These are phyloP conservation scores for Cataglyphis albicans DNA, from an alignment of 2,888 invertebrate species.

Conservation along the genomic window DNA sequence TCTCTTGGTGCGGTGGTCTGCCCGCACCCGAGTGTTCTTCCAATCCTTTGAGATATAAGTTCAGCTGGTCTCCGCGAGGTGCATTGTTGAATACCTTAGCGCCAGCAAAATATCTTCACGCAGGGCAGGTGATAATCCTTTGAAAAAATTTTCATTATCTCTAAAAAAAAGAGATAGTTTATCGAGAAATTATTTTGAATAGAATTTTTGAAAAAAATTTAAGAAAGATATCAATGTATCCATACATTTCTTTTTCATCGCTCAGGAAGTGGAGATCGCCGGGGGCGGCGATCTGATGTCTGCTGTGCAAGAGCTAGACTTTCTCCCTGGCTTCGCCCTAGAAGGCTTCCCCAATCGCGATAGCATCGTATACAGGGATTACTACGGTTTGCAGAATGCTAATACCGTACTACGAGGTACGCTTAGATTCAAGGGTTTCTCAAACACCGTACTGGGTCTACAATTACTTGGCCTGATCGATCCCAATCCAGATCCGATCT, in stretches of 20 bases:
- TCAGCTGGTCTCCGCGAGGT: constrained; percentile 98
- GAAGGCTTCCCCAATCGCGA: constrained; percentile 99
- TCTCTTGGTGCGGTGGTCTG: constrained; percentile 98
- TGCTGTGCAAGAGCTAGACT: constrained; percentile 92
- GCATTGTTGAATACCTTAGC: constrained; percentile 96
- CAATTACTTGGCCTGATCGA: constrained; percentile 96
- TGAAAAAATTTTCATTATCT: not conserved
- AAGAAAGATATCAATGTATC: not conserved
- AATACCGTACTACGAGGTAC: constrained; percentile 97
- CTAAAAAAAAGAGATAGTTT: not conserved
- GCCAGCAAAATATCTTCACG: constrained; percentile 94
- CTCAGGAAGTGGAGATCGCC: constrained; percentile 93
- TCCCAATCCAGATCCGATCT: constrained; percentile 93
- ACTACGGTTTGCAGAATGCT: constrained; percentile 95
- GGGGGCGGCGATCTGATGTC: constrained; percentile 96
- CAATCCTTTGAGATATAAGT: constrained; percentile 96
- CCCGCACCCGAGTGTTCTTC: constrained; percentile 98
- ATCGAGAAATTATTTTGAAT: not conserved
- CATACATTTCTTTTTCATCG: not conserved
- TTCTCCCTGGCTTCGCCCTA: constrained; percentile 97
- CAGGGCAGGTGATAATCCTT: constrained; percentile 89
- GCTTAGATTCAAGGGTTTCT: constrained; percentile 96
- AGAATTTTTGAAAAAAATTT: not conserved
- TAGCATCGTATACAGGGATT: constrained; percentile 94
- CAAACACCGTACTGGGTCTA: constrained; percentile 94